A percentile compares a stretch with the other conserved stretches of the same genome.
phyloP scores from a whole-genome alignment of 2,113 vertebrate genomes.

The Xiphias gladius region DNA sequence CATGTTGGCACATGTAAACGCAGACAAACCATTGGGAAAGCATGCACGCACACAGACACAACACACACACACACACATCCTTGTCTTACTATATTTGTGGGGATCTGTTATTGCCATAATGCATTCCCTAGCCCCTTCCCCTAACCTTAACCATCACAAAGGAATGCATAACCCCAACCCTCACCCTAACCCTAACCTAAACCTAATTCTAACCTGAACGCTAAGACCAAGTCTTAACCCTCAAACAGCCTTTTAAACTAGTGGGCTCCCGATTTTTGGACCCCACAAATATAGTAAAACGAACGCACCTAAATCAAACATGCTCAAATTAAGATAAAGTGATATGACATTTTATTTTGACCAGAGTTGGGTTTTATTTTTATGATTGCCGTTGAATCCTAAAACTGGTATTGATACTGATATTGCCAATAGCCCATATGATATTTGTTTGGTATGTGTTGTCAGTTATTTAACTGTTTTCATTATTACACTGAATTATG shows the following conservation, averaged over 20 bases:
- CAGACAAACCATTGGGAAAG: conserved; percentile 18
- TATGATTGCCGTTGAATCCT: not conserved
- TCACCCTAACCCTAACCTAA: too few species aligned
- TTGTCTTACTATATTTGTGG: too few species aligned
- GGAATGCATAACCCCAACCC: too few species aligned
- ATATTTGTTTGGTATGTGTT: not conserved
- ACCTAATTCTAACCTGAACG: too few species aligned
- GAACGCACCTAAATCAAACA: conserved; percentile 18
- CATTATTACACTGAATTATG: not conserved
- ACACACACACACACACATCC: not conserved
- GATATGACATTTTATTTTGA: not conserved
- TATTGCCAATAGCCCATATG: too few species aligned
- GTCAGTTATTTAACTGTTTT: not conserved
- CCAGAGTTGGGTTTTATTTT: not conserved
- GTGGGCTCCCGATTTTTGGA: too few species aligned
- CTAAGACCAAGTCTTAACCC: too few species aligned
- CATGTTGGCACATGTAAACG: conserved; percentile 51
- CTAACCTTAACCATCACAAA: too few species aligned
- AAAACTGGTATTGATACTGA: not conserved
- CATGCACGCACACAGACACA: not conserved
- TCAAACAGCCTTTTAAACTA: too few species aligned
- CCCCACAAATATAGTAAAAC: too few species aligned
- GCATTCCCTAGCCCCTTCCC: too few species aligned
- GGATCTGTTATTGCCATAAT: too few species aligned
- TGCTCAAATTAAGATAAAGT: not conserved